Evolutionary conservation across 2,797 vertebrate genomes (phyloP).

Genomic region (Sebastes matsubarae): DNA sequence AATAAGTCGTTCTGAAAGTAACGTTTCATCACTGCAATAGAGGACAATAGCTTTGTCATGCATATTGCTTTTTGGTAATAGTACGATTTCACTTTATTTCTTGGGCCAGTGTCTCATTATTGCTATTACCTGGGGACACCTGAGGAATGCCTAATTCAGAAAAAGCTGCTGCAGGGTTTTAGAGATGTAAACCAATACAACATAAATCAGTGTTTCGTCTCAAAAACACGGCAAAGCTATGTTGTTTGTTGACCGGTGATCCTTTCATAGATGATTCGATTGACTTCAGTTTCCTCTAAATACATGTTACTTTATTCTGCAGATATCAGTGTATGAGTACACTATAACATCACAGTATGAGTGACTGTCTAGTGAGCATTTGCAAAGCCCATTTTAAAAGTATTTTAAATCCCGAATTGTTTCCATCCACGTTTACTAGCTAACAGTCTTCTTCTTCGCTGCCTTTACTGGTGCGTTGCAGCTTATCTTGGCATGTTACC

Average conservation of each 20-base stretch:
- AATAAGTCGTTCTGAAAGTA: not conserved
- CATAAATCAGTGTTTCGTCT: not conserved
- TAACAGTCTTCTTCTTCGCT: not conserved
- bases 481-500: not conserved
- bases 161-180: not conserved
- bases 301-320: not conserved
- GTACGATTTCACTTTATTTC: not conserved
- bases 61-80: not conserved
- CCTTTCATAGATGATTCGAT: not conserved
- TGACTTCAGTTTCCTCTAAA: not conserved
- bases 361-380: not conserved
- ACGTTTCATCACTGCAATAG: not conserved
- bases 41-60: not conserved
- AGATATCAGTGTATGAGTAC: not conserved
- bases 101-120: not conserved
- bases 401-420: not conserved
- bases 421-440: not conserved
- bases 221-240: not conserved
- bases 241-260: not conserved
- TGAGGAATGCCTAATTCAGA: not conserved
- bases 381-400: not conserved
- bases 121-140: not conserved
- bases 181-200: not conserved
- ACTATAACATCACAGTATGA: not conserved
- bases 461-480: not conserved